phyloP scores from a whole-genome alignment of 2,888 invertebrate genomes.

The Aspidiotus destructor region DNA sequence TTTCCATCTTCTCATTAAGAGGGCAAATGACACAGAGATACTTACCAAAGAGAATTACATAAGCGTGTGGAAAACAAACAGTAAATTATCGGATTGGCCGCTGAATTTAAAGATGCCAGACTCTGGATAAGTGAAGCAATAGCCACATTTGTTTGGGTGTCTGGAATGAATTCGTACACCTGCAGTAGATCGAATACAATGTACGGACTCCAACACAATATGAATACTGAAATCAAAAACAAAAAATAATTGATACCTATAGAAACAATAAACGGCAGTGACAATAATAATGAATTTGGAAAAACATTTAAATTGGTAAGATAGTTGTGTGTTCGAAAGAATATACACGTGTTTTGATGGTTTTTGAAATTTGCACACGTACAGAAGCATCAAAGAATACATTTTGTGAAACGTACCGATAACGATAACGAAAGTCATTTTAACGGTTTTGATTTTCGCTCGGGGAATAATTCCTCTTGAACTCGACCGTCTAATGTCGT shows the following conservation, averaged over 20 bases:
- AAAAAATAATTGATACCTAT: too few relatives aligned
- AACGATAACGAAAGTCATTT: slow-evolving; percentile 95
- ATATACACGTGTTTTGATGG: too few relatives aligned
- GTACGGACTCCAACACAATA: slow-evolving; percentile 91
- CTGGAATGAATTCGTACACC: slow-evolving; percentile 72
- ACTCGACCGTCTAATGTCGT: slow-evolving; percentile 64
- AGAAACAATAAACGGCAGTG: too few relatives aligned
- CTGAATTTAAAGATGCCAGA: slow-evolving; percentile 81
- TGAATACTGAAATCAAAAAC: slow-evolving; percentile 58
- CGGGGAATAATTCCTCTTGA: slow-evolving; percentile 87
- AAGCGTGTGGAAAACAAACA: slow-evolving; percentile 85
- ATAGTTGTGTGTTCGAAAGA: too few relatives aligned
- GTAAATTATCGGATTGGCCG: slow-evolving; percentile 89
- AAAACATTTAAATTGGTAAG: too few relatives aligned
- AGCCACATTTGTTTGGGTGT: slow-evolving; percentile 68
- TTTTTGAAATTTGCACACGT: too few relatives aligned
- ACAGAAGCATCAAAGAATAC: too few relatives aligned
- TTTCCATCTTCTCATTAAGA: too few relatives aligned
- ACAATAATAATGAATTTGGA: too few relatives aligned
- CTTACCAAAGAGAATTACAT: slow-evolving; percentile 71
- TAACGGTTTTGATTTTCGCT: slow-evolving; percentile 93
- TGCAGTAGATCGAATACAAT: slow-evolving; percentile 84
- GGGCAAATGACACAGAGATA: background rate
- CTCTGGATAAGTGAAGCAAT: slow-evolving; percentile 86
- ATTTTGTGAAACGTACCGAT: slow-evolving; percentile 56